phyloP scores from a whole-genome alignment of 35 echinoderm and acorn worm genomes.

The Ophioderma brevispina region DNA sequence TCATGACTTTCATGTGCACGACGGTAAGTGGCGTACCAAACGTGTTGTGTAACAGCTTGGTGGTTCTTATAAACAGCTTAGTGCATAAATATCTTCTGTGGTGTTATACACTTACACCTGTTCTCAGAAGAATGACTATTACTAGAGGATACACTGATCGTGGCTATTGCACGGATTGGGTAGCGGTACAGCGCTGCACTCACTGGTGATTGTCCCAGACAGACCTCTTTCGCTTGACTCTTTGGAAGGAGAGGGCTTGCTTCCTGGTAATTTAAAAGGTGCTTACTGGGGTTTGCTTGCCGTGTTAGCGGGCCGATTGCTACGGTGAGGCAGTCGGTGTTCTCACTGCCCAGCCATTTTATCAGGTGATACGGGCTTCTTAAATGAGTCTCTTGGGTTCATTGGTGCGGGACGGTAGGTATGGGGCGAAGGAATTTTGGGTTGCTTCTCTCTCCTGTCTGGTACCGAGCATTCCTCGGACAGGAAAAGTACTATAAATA shows the following conservation, averaged over 20 bases:
- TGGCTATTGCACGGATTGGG: conserved; percentile 70
- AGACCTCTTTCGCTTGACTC: conserved; percentile 66
- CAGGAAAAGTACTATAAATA: conserved; percentile 88
- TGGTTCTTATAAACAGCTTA: conserved; percentile 91
- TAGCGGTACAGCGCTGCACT: conserved; percentile 55
- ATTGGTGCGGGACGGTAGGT: neutral
- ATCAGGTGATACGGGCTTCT: neutral
- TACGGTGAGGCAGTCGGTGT: conserved; percentile 68
- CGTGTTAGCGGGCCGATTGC: conserved; percentile 82
- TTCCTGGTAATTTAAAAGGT: conserved; percentile 87
- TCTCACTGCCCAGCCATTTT: neutral
- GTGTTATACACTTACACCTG: conserved; percentile 90
- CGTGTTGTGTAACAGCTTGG: conserved; percentile 92
- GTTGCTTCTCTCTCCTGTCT: neutral
- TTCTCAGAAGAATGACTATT: too few species aligned
- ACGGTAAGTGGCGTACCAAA: conserved; percentile 83
- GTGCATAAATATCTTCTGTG: conserved; percentile 80
- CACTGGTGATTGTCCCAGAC: conserved; percentile 23
- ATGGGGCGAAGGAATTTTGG: neutral
- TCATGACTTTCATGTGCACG: conserved; percentile 50
- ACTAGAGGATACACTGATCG: conserved; percentile 83
- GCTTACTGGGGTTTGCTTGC: conserved; percentile 95
- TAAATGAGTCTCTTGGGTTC: neutral
- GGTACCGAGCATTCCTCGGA: conserved; percentile 23
- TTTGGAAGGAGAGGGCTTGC: conserved; percentile 49